Conservation (phyloP, 2,797 vertebrate species). For the Limnodromus scolopaceus region DNA sequence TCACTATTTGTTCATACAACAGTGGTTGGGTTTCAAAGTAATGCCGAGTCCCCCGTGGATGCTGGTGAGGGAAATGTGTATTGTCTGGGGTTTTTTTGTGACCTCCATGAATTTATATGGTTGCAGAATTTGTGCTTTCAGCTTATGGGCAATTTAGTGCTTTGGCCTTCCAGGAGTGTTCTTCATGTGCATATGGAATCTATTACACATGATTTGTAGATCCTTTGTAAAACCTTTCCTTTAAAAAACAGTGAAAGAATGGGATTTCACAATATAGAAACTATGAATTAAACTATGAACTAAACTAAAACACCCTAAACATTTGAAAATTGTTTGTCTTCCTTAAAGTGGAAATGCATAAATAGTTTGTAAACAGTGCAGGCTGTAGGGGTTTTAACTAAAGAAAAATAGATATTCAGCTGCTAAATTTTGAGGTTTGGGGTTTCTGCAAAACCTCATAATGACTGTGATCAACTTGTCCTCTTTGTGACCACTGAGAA, state of each 20-base stretch:
- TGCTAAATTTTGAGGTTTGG: background rate
- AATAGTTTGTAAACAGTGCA: background rate
- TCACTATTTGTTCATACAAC: background rate
- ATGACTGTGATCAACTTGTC: background rate
- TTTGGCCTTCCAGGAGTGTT: background rate
- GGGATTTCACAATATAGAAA: background rate
- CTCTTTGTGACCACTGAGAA: background rate
- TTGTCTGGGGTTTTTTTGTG: background rate
- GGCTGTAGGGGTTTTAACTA: background rate
- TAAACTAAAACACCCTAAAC: background rate
- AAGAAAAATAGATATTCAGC: background rate
- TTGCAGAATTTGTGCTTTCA: background rate
- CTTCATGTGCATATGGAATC: background rate
- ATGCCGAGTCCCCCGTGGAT: background rate
- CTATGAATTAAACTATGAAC: background rate
- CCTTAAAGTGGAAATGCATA: background rate
- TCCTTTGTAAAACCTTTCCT: background rate
- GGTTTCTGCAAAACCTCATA: background rate
- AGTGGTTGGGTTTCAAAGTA: background rate
- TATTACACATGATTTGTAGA: background rate
- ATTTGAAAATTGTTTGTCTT: background rate
- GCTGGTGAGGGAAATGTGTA: background rate
- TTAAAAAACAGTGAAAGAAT: constrained; percentile 1
- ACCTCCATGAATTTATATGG: background rate
- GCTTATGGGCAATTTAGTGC: background rate